phyloP scores from a whole-genome alignment of 2,888 invertebrate genomes.

The Agrochola lota region DNA sequence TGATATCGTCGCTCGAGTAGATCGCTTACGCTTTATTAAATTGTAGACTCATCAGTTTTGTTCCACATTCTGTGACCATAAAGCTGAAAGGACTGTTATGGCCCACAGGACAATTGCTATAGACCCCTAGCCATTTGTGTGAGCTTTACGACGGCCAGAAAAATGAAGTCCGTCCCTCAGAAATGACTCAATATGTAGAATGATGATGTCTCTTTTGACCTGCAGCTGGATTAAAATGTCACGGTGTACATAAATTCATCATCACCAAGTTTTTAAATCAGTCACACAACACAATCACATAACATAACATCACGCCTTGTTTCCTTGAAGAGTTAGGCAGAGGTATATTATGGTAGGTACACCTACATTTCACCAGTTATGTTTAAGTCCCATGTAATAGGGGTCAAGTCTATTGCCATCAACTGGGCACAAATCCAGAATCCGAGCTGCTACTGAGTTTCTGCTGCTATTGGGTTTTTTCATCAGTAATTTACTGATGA shows the following conservation, averaged over 20 bases:
- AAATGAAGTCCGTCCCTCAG: constrained; percentile 19
- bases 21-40: constrained; percentile 58
- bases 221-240: not conserved
- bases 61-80: constrained; percentile 31
- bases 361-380: too few species aligned
- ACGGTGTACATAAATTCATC: too few species aligned
- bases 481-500: too few species aligned
- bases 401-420: too few species aligned
- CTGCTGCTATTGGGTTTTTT: too few species aligned
- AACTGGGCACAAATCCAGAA: too few species aligned
- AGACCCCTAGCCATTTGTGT: constrained; percentile 13
- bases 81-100: constrained; percentile 39
- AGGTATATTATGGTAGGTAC: too few species aligned
- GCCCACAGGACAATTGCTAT: constrained; percentile 27
- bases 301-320: too few species aligned
- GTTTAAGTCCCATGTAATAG: too few species aligned
- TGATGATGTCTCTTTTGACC: not conserved
- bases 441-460: too few species aligned
- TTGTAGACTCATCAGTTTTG: constrained; percentile 53
- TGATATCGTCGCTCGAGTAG: constrained; percentile 31
- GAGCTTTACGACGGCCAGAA: constrained; percentile 41
- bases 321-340: too few species aligned
- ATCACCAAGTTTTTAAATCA: not conserved
- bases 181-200: constrained; percentile 14
- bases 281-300: not conserved